A percentile compares a stretch with the other conserved stretches of the same genome.
Evolutionary conservation across 2,888 invertebrate genomes (phyloP).

Genomic region (Platypus cylindrus): DNA sequence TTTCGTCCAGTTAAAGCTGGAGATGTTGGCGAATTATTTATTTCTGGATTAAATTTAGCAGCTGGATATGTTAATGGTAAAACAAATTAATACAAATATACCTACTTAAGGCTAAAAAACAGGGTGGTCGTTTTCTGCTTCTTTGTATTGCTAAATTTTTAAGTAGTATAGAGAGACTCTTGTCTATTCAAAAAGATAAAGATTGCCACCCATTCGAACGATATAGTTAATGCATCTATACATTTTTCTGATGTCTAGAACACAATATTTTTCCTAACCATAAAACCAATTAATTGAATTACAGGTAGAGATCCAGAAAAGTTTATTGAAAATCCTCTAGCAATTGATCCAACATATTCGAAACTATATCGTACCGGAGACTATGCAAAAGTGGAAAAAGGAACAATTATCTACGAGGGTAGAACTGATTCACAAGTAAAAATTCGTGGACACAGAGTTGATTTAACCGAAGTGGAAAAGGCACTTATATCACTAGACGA

Average conservation of each 20-base stretch:
- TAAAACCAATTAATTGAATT: no score
- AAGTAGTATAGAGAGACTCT: no score
- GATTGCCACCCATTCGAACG: not conserved
- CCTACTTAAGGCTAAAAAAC: no score
- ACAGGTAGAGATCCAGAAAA: constrained; percentile 47
- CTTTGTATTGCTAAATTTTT: no score
- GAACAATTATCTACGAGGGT: constrained; percentile 60
- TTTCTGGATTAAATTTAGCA: constrained; percentile 68
- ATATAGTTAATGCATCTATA: no score
- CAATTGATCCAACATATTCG: constrained; percentile 50
- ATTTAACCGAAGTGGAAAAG: constrained; percentile 71
- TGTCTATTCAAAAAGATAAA: not conserved
- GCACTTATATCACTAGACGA: constrained; percentile 49
- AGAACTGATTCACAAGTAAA: constrained; percentile 75
- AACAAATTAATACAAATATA: no score
- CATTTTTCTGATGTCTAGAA: no score
- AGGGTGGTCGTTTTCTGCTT: no score
- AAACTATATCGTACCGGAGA: constrained; percentile 77
- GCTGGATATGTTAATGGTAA: constrained; percentile 61
- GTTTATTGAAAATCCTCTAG: constrained; percentile 64
- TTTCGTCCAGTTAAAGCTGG: constrained; percentile 58
- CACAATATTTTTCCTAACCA: no score
- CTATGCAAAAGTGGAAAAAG: constrained; percentile 58
- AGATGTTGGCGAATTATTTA: constrained; percentile 70
- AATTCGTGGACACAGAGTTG: constrained; percentile 76